A percentile compares a stretch with the other conserved stretches of the same genome.
Conservation (phyloP, 2,888 invertebrate genomes). For the Epirrhoe tristata region DNA sequence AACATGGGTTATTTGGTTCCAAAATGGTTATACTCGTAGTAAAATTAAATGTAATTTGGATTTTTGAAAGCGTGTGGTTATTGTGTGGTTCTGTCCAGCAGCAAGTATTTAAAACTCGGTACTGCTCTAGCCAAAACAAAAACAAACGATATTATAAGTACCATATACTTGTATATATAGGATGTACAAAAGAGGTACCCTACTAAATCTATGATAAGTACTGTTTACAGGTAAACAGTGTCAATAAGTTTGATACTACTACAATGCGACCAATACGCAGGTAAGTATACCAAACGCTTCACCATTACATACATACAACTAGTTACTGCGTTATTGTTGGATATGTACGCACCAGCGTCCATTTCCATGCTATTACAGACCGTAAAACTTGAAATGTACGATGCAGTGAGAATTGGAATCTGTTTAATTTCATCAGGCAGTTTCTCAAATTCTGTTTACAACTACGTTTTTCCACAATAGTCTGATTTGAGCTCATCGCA, state of each 20-base stretch:
- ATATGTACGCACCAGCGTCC: constrained; percentile 46
- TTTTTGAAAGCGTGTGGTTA: too few species aligned
- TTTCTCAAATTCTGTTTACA: constrained; percentile 2
- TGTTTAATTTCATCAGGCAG: constrained; percentile 5
- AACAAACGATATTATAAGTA: too few species aligned
- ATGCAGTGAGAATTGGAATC: constrained; percentile 43
- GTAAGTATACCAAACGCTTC: neutral
- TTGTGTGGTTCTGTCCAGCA: too few species aligned
- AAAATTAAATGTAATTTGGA: too few species aligned
- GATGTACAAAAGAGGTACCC: too few species aligned
- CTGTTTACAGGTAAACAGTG: neutral
- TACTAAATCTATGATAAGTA: too few species aligned
- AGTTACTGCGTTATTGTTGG: constrained; percentile 21
- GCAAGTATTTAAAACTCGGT: too few species aligned
- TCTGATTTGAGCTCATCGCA: too few species aligned
- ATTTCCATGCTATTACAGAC: constrained; percentile 41
- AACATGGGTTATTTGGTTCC: too few species aligned
- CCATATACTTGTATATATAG: too few species aligned
- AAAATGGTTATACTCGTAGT: too few species aligned
- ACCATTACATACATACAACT: constrained; percentile 26
- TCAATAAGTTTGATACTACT: neutral
- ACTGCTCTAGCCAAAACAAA: too few species aligned
- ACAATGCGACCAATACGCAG: neutral
- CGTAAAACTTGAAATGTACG: constrained; percentile 40
- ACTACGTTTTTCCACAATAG: neutral